phyloP scores from a whole-genome alignment of 2,888 invertebrate genomes.

The Hydrotaea diabolus region DNA sequence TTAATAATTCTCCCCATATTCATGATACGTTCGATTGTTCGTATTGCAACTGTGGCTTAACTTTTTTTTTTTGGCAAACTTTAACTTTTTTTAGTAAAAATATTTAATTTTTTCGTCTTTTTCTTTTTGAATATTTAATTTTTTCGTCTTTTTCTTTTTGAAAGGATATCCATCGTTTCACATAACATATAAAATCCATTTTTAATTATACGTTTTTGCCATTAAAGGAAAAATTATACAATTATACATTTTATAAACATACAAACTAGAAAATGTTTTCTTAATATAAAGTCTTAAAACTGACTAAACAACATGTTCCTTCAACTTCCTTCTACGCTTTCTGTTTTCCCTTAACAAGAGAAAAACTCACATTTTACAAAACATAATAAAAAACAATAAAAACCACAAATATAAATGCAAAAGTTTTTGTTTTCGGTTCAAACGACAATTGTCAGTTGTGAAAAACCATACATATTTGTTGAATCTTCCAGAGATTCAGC shows the following conservation, averaged over 20 bases:
- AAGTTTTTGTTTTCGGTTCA: not conserved
- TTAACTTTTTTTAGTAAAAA: no score
- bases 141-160: not conserved
- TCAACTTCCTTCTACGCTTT: not conserved
- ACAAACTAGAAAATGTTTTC: constrained; percentile 6
- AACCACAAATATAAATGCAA: constrained; percentile 30
- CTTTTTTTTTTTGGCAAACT: no score
- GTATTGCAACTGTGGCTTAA: no score
- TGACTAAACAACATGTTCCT: constrained; percentile 1
- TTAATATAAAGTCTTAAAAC: constrained; percentile 44
- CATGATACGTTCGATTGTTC: no score
- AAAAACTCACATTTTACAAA: not conserved
- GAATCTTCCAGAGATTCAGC: no score
- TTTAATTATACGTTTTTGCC: constrained; percentile 15
- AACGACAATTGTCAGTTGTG: no score
- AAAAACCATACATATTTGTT: no score
- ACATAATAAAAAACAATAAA: constrained; percentile 1
- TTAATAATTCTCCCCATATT: no score
- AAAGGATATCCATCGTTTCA: not conserved
- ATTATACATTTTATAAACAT: not conserved
- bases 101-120: no score
- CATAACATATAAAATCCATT: constrained; percentile 2
- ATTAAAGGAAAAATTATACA: not conserved
- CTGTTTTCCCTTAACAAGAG: not conserved
- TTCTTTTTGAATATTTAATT: not conserved